Base-by-base conservation (phyloP, 2,888 invertebrate genomes). In the Caenorhabditis parvicauda region DNA sequence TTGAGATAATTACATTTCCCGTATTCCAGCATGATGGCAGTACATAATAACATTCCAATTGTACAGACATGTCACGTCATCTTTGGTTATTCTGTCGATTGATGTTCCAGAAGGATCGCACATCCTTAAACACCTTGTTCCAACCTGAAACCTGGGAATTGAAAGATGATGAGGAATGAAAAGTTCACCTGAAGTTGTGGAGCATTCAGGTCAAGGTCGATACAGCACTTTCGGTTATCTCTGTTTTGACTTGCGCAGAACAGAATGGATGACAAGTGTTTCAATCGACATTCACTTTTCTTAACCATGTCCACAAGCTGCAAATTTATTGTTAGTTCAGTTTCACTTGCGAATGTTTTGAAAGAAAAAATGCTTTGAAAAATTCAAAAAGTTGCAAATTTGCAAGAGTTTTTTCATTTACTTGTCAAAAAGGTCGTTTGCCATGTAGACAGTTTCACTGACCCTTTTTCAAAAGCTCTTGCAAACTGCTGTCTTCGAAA, bases 11-110 rank as follows among this genome's bases (percentile, higher is more conserved):
- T 57, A 76, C 76, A 76, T 76, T 66, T 77, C 77, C 44, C 73
- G 61, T 51, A 77, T 77, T 54, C 79, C 79, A 12, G 72, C 65
- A 49, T 78, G 79, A 53, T 75, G 75, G 44, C 79, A 79, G 57
- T 77, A 79, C 77, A 78, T 79, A 27, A 79, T 70, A 14, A 79
- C 79, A 41, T 77, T 76, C 77, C 77, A 80, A 45, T 77, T 77
- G 56, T 72, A 77, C 25, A 77, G 60, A 37, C 77, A 77, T 7
- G 77, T 76, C 17, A 77, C 74, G 46, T 78, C 78, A 49, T 74
- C 72, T 46, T 74, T 75, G 21, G 78, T 75, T 52, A 78, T 74
- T 45, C 59, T 65, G 7, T 74, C 77, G n/a, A 77, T 64, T 0
- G 72, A 49, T 5, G 68, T 74, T 27, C 77, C 77, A 4, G 74